Evolutionary conservation across 2,113 vertebrate species (phyloP).

Genomic region (Heterocephalus glaber): DNA sequence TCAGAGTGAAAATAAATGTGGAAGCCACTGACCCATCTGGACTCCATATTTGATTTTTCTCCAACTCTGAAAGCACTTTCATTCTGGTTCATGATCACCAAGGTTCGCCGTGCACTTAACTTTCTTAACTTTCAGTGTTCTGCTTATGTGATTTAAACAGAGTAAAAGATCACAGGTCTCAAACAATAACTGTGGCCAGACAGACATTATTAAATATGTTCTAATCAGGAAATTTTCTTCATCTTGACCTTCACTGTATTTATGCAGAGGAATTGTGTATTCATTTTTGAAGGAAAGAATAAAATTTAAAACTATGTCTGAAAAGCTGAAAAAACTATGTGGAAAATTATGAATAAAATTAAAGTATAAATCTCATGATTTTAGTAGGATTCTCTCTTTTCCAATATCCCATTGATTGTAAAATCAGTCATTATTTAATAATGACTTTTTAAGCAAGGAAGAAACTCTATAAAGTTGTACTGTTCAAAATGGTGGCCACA

Average conservation of each 20-base stretch:
- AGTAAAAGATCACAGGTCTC: background rate
- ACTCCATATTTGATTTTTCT: background rate
- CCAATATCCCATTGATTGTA: background rate
- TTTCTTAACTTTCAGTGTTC: background rate
- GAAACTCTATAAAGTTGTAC: background rate
- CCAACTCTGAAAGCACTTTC: conserved; percentile 9
- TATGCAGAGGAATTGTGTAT: background rate
- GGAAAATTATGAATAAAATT: conserved; percentile 16
- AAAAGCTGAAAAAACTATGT: conserved; percentile 3
- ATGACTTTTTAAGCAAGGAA: conserved; percentile 24
- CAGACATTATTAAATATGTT: background rate
- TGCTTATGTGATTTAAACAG: background rate
- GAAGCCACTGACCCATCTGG: background rate
- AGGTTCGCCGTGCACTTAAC: background rate
- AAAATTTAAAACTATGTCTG: conserved; percentile 29
- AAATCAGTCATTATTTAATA: background rate
- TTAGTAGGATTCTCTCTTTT: conserved; percentile 30
- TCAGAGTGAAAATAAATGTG: conserved; percentile 14
- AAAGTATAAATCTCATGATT: background rate
- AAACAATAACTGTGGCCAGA: background rate
- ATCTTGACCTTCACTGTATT: background rate
- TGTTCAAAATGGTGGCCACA: background rate
- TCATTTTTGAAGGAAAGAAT: conserved; percentile 37
- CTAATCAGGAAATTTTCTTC: background rate
- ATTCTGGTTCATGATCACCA: background rate